Evolutionary conservation across 2,113 vertebrate genomes (phyloP), one percentile per base, ranked within the genome.

Genomic region (Synchiropus splendidus): DNA sequence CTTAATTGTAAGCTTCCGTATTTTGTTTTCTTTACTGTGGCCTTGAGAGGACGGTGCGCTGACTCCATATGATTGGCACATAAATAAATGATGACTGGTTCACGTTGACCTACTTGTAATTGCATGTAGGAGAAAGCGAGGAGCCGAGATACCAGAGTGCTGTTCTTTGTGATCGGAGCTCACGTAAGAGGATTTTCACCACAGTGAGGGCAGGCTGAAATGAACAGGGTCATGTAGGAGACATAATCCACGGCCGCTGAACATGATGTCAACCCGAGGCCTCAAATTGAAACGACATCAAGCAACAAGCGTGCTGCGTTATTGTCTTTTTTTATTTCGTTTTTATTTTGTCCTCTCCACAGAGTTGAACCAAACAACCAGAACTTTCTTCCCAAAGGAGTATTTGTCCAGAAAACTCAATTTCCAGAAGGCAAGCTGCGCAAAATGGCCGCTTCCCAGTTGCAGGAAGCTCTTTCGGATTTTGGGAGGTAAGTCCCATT

Each of bases 361-460:
- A 85, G 81, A 85, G 16, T 68, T 85, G 17, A 83, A 80, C 50
- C 80, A 81, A 48, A 75, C 74, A 13, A 64, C 67, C 10, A 73
- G 72, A 55, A 78, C 73, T 6, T 76, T 75, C 39, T 84, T 83
- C 61, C 83, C 81, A 32, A 83, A 83, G 51, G 81, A 85, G 57
- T 83, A 83, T 39, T 58, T 79, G n/a, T 74, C 70, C 27, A 47
- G 80, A 34, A 83, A 78, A 56, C 80, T 82, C 47, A 80, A 62
- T 55, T 85, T 85, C 68, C 81, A 84, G 74, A 85, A 74, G 64
- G 79, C 80, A 10, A 79, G 55, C 31, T 84, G 80, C 58, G 73
- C 81, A 12, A 83, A 83, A 44, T 85, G 83, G 83, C 81, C 83
- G 38, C 80, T 85, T 1, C 81, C 81, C 0, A 85, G 80, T 59